Conservation (phyloP, 2,888 invertebrate genomes). For the Melanophora roralis region DNA sequence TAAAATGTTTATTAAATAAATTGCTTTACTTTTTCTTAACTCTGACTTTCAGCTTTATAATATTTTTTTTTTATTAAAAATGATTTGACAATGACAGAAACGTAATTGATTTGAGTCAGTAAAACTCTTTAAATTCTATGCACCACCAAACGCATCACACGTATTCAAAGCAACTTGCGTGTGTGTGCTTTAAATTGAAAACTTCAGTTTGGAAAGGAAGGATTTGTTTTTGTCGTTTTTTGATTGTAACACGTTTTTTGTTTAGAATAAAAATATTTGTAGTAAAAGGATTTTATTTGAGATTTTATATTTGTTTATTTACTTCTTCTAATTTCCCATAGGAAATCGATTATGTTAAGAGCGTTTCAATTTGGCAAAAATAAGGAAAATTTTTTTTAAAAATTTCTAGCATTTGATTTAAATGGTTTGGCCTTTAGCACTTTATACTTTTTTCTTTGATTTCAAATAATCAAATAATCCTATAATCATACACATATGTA, state of each 20-base stretch:
- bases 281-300: not conserved
- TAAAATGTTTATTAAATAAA: not conserved
- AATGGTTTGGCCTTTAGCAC: no score
- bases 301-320: not conserved
- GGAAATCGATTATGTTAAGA: conserved; percentile 41
- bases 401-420: no score
- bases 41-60: not conserved
- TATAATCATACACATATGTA: no score
- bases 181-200: not conserved
- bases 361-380: not conserved
- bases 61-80: not conserved
- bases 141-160: not conserved
- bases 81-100: not conserved
- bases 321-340: conserved; percentile 31
- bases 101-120: not conserved
- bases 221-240: not conserved
- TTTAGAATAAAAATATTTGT: not conserved
- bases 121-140: not conserved
- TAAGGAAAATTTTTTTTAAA: no score
- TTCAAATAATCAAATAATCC: no score
- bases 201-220: not conserved
- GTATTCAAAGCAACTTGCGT: not conserved
- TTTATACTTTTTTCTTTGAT: no score
- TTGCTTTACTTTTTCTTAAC: not conserved
- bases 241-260: not conserved